These are phyloP conservation scores for Malurus alboscapulatus DNA, from an alignment of 2,113 vertebrate species.

Conservation along the genomic window DNA sequence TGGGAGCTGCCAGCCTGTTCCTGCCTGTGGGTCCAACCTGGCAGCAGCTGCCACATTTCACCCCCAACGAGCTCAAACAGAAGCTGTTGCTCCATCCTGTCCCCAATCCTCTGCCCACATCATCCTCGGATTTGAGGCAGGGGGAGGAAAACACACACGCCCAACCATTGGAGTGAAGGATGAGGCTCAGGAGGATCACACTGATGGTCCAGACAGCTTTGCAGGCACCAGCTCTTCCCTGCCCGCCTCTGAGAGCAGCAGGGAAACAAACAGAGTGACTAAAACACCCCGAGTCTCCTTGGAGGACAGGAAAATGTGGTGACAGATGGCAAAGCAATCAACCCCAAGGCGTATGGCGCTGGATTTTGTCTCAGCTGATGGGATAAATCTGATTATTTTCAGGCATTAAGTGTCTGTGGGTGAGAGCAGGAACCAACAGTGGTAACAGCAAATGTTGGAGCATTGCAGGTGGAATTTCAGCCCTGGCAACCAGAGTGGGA, in stretches of 20 bases:
- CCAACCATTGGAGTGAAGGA: neutral
- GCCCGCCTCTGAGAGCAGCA: neutral
- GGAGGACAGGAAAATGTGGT: neutral
- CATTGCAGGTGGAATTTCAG: neutral
- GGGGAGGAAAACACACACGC: neutral
- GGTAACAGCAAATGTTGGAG: neutral
- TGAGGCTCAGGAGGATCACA: neutral
- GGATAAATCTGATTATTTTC: neutral
- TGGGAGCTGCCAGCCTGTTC: neutral
- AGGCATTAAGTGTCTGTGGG: neutral
- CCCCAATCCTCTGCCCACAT: neutral
- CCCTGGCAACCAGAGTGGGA: neutral
- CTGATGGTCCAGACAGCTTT: neutral
- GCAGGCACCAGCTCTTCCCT: neutral
- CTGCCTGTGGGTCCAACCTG: neutral
- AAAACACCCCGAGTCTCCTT: neutral
- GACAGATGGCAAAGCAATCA: slow-evolving; percentile 11
- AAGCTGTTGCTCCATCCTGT: neutral
- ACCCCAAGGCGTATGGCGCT: rapidly evolving
- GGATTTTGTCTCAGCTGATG: neutral
- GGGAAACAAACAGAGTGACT: neutral
- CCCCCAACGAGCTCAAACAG: neutral
- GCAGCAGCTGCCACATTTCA: neutral
- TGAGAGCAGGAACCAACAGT: neutral
- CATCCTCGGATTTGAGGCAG: neutral